A percentile compares a stretch with the other conserved stretches of the same genome.
phyloP scores from a whole-genome alignment of 1,140 invertebrate genomes.

The Calosoma granatense region DNA sequence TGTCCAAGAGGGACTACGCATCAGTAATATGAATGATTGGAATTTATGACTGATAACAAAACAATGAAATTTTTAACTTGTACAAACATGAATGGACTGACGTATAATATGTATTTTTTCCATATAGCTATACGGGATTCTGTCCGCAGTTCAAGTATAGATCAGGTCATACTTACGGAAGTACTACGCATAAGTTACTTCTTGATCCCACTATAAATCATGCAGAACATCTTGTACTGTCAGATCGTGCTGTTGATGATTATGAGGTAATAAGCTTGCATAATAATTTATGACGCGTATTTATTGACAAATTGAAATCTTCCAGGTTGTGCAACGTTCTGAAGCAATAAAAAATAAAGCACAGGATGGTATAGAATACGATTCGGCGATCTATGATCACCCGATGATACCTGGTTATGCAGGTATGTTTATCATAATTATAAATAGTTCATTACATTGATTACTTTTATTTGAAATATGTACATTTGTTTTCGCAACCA shows the following conservation, averaged over 20 bases:
- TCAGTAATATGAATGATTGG: too few species aligned
- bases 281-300: background rate
- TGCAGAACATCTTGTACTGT: conserved; percentile 53
- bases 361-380: conserved; percentile 45
- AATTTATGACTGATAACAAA: too few species aligned
- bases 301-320: conserved; percentile 9
- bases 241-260: conserved; percentile 46
- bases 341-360: conserved; percentile 50
- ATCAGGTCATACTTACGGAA: conserved; percentile 59
- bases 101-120: conserved; percentile 14
- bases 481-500: too few species aligned
- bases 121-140: conserved; percentile 56
- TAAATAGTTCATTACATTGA: background rate
- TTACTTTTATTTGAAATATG: too few species aligned
- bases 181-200: conserved; percentile 55
- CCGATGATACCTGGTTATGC: conserved; percentile 59
- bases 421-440: conserved; percentile 34
- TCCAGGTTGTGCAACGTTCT: conserved; percentile 44
- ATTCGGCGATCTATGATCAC: conserved; percentile 54
- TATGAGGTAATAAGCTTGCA: conserved; percentile 38
- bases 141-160: conserved; percentile 60
- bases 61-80: conserved; percentile 11
- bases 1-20: too few species aligned
- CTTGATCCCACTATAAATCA: conserved; percentile 58
- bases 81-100: background rate